These are phyloP conservation scores for Amphibalanus amphitrite DNA, from an alignment of 1,140 invertebrate species.

Conservation along the genomic window DNA sequence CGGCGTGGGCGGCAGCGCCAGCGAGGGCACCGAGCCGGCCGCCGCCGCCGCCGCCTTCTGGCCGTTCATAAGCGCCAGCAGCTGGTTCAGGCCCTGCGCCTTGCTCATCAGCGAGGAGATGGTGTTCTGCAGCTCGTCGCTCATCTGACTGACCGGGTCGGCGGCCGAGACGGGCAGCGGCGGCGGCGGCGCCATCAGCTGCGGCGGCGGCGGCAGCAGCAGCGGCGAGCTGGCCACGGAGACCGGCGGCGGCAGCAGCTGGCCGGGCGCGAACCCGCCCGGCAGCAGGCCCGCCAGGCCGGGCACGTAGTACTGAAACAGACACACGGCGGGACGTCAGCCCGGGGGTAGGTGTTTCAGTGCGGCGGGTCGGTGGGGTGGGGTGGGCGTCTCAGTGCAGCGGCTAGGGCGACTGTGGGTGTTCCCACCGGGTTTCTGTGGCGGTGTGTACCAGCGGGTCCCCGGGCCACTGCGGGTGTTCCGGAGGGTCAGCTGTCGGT, in stretches of 20 bases:
- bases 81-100: constrained; percentile 24
- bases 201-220: constrained; percentile 1
- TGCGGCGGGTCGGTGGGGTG: no score
- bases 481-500: no score
- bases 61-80: constrained; percentile 20
- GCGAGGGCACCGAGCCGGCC: constrained; percentile 8
- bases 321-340: background rate
- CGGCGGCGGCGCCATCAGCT: constrained; percentile 1
- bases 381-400: no score
- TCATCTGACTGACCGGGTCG: constrained; percentile 10
- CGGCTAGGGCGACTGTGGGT: no score
- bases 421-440: no score
- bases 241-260: constrained; percentile 13
- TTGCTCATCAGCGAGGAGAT: constrained; percentile 24
- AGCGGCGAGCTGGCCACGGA: constrained; percentile 5
- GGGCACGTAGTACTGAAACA: background rate
- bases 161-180: constrained; percentile 7
- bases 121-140: constrained; percentile 23
- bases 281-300: background rate
- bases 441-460: no score
- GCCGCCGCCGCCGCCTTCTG: constrained; percentile 13
- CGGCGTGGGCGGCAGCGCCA: constrained; percentile 12
- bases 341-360: no score
- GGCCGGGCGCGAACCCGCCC: background rate
- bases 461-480: no score